Evolutionary conservation across 2,113 vertebrate species (phyloP).

Genomic region (Myiagra hebetior): DNA sequence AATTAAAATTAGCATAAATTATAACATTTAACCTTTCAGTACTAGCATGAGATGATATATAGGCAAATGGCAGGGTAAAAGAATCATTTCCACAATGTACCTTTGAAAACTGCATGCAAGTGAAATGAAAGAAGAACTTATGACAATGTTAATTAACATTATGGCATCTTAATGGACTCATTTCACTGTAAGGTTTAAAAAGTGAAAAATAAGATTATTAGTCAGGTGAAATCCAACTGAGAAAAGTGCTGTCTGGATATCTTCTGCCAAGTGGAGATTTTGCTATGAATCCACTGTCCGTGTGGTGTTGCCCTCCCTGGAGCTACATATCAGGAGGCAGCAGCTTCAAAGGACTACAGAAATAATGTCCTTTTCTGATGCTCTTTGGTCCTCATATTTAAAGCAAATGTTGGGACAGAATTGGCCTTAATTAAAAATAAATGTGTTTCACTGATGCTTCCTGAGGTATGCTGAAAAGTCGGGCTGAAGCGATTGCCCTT

Average conservation of each 20-base stretch:
- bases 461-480: conserved; percentile 15
- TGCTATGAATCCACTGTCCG: not conserved
- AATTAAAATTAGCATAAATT: conserved; percentile 76
- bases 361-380: conserved; percentile 45
- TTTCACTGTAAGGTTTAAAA: conserved; percentile 32
- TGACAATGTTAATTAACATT: conserved; percentile 62
- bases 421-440: conserved; percentile 54
- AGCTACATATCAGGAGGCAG: conserved; percentile 6
- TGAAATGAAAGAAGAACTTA: conserved; percentile 64
- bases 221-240: conserved; percentile 52
- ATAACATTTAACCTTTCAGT: conserved; percentile 60
- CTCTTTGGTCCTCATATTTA: conserved; percentile 63
- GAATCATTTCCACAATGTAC: conserved; percentile 7
- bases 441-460: conserved; percentile 50
- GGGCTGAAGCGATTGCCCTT: not conserved
- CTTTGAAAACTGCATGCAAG: conserved; percentile 57
- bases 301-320: not conserved
- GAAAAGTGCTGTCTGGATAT: conserved; percentile 2
- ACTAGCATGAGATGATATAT: conserved; percentile 40
- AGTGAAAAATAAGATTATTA: conserved; percentile 54
- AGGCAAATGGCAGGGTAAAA: conserved; percentile 2
- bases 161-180: conserved; percentile 37
- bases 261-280: not conserved
- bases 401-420: conserved; percentile 56
- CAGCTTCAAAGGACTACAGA: conserved; percentile 48